These are phyloP conservation scores for Operophtera brumata DNA, from an alignment of 2,888 invertebrate genomes.

Conservation along the genomic window DNA sequence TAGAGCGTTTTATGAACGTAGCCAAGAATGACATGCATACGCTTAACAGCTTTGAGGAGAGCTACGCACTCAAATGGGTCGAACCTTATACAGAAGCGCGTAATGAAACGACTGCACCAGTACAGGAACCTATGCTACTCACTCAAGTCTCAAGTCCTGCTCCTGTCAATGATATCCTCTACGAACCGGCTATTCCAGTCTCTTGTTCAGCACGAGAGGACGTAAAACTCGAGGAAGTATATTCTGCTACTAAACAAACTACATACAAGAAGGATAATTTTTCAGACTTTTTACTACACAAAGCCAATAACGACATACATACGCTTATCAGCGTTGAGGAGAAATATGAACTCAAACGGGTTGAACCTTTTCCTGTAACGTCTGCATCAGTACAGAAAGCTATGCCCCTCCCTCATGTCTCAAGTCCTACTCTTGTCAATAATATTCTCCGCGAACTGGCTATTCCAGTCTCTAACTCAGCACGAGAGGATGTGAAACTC, in stretches of 20 bases:
- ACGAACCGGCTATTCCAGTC: constrained; percentile 44
- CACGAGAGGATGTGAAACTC: constrained; percentile 48
- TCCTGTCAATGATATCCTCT: not conserved
- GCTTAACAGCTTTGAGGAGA: constrained; percentile 14
- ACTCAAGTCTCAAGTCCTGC: not conserved
- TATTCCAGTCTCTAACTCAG: constrained; percentile 80
- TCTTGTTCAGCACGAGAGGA: constrained; percentile 81
- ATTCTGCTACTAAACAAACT: constrained; percentile 32
- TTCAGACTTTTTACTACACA: too few relatives aligned
- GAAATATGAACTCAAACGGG: too few relatives aligned
- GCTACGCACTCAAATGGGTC: constrained; percentile 17
- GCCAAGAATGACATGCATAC: constrained; percentile 5
- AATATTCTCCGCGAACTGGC: too few relatives aligned
- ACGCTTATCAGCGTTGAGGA: too few relatives aligned
- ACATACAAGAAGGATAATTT: too few relatives aligned
- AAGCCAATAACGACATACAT: too few relatives aligned
- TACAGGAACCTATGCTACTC: constrained; percentile 45
- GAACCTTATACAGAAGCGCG: constrained; percentile 82
- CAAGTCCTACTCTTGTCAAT: too few relatives aligned
- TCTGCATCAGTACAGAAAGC: too few relatives aligned
- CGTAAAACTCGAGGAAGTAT: not conserved
- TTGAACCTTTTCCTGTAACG: too few relatives aligned
- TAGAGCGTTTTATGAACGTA: not conserved
- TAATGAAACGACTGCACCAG: constrained; percentile 75
- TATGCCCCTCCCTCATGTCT: too few relatives aligned